Evolutionary conservation across 2,797 vertebrate genomes (phyloP).

Genomic region (Monodelphis domestica): DNA sequence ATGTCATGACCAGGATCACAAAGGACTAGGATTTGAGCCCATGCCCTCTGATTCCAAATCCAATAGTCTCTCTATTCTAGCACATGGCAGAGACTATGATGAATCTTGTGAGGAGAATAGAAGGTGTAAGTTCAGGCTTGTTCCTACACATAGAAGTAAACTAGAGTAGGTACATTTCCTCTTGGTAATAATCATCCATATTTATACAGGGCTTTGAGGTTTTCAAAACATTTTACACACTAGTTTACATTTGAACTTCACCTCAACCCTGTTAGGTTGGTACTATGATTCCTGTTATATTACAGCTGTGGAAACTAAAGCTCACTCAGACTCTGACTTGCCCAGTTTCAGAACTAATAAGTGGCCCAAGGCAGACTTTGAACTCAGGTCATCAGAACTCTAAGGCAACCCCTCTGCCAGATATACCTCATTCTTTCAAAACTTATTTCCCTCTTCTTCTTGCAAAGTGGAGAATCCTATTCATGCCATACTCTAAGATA

Average conservation of each 20-base stretch:
- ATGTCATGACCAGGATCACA: too few species aligned
- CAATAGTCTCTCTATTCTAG: too few species aligned
- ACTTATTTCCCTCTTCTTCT: not conserved
- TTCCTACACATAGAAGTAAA: not conserved
- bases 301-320: not conserved
- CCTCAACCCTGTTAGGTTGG: not conserved
- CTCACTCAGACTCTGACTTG: not conserved
- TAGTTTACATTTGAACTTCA: not conserved
- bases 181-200: not conserved
- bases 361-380: not conserved
- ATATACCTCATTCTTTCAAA: not conserved
- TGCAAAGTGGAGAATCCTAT: not conserved
- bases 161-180: not conserved
- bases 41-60: too few species aligned
- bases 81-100: too few species aligned
- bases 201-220: not conserved
- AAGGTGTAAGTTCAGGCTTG: not conserved
- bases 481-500: not conserved
- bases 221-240: not conserved
- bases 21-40: too few species aligned
- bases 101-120: not conserved
- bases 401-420: not conserved
- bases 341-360: not conserved
- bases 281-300: not conserved
- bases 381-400: not conserved